Evolutionary conservation across 2,888 invertebrate species (phyloP).

Genomic region (Ischnus inquisitorius): DNA sequence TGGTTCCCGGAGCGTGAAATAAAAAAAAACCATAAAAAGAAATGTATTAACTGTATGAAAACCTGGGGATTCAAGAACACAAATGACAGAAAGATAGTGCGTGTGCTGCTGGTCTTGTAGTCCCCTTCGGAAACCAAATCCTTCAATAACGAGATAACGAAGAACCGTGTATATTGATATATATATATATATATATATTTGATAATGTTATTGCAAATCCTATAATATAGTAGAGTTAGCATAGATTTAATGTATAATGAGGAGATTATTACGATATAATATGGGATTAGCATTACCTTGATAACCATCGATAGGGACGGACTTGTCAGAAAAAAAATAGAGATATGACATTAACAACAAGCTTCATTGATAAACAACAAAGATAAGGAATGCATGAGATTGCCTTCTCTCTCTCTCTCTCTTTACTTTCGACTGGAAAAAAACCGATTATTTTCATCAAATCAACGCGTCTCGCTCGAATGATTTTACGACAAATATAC

Average conservation of each 20-base stretch:
- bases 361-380: constrained; percentile 84
- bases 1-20: constrained; percentile 71
- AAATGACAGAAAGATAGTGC: constrained; percentile 32
- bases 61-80: constrained; percentile 35
- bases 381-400: constrained; percentile 81
- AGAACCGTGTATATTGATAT: constrained; percentile 72
- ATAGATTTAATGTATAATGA: constrained; percentile 79
- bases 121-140: constrained; percentile 76
- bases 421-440: constrained; percentile 17
- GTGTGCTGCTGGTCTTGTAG: constrained; percentile 33
- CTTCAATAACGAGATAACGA: constrained; percentile 74
- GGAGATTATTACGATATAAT: constrained; percentile 85
- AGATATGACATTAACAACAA: constrained; percentile 86
- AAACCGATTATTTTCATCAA: neutral
- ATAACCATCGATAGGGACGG: constrained; percentile 86
- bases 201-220: constrained; percentile 44
- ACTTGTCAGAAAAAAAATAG: constrained; percentile 86
- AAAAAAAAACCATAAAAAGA: neutral
- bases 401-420: constrained; percentile 53
- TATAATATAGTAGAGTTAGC: constrained; percentile 66
- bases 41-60: neutral
- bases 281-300: constrained; percentile 86
- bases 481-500: neutral
- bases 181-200: constrained; percentile 73
- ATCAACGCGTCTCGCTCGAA: constrained; percentile 17